These are phyloP conservation scores for Mastomys natalensis DNA, from an alignment of 2,113 vertebrate species.

Conservation along the genomic window DNA sequence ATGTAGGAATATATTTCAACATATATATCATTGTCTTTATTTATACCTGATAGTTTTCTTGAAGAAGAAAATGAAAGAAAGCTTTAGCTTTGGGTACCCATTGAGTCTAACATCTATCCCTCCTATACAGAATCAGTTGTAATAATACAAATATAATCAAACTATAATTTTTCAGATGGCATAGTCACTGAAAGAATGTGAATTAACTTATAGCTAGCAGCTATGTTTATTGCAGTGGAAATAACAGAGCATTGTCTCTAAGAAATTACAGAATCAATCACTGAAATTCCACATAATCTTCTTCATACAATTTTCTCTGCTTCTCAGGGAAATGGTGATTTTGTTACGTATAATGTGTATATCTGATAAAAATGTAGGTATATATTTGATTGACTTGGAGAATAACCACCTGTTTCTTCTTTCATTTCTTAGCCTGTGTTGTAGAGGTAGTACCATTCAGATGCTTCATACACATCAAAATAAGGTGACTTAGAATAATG, in stretches of 20 bases:
- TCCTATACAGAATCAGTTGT: too few relatives aligned
- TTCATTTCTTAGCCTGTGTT: slow-evolving; percentile 78
- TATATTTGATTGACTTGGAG: slow-evolving; percentile 22
- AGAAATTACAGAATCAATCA: background rate
- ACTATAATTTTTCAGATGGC: background rate
- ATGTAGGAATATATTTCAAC: background rate
- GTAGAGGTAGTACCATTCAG: slow-evolving; percentile 74
- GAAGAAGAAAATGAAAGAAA: background rate
- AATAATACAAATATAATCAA: background rate
- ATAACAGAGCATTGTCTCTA: background rate
- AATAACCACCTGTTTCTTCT: slow-evolving; percentile 69
- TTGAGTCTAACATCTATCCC: background rate
- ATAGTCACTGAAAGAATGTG: background rate
- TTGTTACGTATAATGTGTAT: background rate
- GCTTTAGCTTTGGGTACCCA: background rate
- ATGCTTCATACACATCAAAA: slow-evolving; percentile 74
- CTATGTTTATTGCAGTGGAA: background rate
- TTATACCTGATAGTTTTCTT: background rate
- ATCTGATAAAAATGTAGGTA: slow-evolving; percentile 14
- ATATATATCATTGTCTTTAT: background rate
- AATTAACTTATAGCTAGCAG: background rate
- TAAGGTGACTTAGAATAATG: slow-evolving; percentile 29
- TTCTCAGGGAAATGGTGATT: background rate
- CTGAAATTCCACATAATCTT: background rate
- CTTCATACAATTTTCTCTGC: background rate